Conservation (phyloP, 2,888 invertebrate genomes). For the Nasonia oneida region DNA sequence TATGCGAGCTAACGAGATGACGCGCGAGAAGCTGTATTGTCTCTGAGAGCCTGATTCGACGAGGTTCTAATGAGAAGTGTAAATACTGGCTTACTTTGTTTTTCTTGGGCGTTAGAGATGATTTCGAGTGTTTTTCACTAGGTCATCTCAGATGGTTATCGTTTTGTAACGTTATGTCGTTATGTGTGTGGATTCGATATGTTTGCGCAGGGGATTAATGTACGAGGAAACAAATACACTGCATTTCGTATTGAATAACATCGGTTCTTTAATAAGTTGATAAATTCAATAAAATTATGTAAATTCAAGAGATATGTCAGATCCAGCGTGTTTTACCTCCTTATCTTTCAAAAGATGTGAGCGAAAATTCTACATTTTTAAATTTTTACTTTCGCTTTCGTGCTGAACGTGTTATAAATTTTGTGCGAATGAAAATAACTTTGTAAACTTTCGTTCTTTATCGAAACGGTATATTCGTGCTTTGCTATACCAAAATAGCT, state of each 20-base stretch:
- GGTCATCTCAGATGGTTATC: background rate
- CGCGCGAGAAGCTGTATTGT: background rate
- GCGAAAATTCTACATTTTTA: background rate
- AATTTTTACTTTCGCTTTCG: background rate
- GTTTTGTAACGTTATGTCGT: background rate
- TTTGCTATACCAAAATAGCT: too few relatives aligned
- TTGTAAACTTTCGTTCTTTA: background rate
- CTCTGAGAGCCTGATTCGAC: background rate
- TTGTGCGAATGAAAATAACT: background rate
- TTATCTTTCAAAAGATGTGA: background rate
- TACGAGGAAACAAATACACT: background rate
- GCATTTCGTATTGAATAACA: constrained; percentile 2
- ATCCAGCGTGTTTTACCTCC: background rate
- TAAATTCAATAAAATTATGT: constrained; percentile 5
- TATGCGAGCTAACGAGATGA: background rate
- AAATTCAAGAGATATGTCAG: background rate
- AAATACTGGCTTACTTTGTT: background rate
- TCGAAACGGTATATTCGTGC: too few relatives aligned
- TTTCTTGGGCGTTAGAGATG: background rate
- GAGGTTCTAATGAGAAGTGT: background rate
- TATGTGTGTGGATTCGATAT: background rate
- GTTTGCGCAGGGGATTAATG: background rate
- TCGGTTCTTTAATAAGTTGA: background rate
- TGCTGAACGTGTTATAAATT: background rate
- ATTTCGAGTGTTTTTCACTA: background rate